These are phyloP conservation scores for Dendrolimus punctatus DNA, from an alignment of 1,140 invertebrate species.

Conservation along the genomic window DNA sequence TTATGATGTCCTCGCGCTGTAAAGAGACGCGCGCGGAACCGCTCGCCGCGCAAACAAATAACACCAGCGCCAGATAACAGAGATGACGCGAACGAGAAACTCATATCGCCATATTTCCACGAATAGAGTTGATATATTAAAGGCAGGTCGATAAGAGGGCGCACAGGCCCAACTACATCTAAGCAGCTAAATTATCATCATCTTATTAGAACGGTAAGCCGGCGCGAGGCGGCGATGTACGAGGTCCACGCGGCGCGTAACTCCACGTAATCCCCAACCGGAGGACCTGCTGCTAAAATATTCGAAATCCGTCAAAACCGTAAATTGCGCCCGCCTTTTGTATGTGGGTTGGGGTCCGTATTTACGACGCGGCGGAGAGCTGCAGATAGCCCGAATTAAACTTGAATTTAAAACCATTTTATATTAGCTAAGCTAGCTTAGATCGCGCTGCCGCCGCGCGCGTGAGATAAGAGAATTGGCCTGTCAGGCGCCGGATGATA, in stretches of 20 bases:
- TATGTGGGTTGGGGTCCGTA: slow-evolving; percentile 40
- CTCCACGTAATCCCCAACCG: slow-evolving; percentile 32
- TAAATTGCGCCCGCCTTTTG: slow-evolving; percentile 60
- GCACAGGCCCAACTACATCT: neutral
- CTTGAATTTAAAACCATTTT: slow-evolving; percentile 71
- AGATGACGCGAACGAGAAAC: neutral
- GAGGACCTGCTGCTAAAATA: slow-evolving; percentile 39
- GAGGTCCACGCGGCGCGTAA: slow-evolving; percentile 27
- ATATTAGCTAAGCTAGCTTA: slow-evolving; percentile 71
- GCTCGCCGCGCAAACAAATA: slow-evolving; percentile 21
- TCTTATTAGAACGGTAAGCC: slow-evolving; percentile 36
- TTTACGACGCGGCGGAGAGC: slow-evolving; percentile 42
- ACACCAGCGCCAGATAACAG: neutral
- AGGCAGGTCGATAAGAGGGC: too few species aligned
- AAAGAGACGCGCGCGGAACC: slow-evolving; percentile 49
- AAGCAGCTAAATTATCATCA: slow-evolving; percentile 30
- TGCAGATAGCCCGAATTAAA: slow-evolving; percentile 68
- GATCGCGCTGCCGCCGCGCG: slow-evolving; percentile 57
- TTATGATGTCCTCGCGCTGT: slow-evolving; percentile 64
- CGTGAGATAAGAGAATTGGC: slow-evolving; percentile 87
- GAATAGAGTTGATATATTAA: too few species aligned
- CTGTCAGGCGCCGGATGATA: slow-evolving; percentile 88
- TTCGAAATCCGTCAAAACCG: slow-evolving; percentile 59
- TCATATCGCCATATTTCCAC: neutral
- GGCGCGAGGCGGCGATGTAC: slow-evolving; percentile 10